Evolutionary conservation across 2,113 vertebrate species (phyloP).

Genomic region (Tupaia tana): DNA sequence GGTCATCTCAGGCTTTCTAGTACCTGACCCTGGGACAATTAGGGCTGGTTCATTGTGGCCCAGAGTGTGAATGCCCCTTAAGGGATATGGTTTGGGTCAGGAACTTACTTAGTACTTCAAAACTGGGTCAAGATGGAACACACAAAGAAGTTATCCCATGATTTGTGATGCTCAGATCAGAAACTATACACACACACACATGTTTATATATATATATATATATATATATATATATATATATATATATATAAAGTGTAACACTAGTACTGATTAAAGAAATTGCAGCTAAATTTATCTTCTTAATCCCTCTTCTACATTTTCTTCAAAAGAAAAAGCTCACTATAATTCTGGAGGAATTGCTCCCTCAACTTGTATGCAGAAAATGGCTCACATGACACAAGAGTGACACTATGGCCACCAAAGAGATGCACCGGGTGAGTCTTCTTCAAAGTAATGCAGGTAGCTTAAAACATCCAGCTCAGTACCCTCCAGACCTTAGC

Average conservation of each 20-base stretch:
- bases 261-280: background rate
- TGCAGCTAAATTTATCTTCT: background rate
- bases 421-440: background rate
- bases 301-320: background rate
- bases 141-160: background rate
- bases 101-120: background rate
- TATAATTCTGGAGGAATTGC: background rate
- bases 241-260: no score
- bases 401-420: background rate
- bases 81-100: background rate
- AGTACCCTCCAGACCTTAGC: background rate
- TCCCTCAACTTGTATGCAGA: background rate
- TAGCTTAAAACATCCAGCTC: background rate
- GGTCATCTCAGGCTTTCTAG: background rate
- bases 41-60: background rate
- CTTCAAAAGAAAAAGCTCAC: background rate
- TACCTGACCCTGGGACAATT: background rate
- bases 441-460: background rate
- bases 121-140: background rate
- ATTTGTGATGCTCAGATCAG: background rate
- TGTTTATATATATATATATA: no score
- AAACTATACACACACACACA: background rate
- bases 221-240: background rate
- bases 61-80: background rate
- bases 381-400: background rate